Percentiles rank a stretch among this genome's conserved stretches.
Conservation (phyloP, 2,797 vertebrate species). For the Sebastes hubbsi region DNA sequence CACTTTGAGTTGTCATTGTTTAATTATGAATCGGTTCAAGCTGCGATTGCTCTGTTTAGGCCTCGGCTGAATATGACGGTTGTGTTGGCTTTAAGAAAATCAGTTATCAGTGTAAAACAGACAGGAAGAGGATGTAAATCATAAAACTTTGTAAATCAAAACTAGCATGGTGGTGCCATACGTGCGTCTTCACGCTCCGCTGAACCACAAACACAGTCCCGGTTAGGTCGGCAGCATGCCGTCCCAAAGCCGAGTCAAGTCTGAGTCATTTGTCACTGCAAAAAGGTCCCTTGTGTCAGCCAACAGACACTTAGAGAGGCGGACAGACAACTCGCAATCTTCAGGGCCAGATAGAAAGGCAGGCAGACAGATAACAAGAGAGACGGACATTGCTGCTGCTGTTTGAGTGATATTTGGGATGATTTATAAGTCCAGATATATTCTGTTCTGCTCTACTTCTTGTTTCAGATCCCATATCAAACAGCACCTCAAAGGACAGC, state of each 20-base stretch:
- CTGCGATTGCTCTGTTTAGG: neutral
- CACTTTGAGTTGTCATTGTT: slow-evolving; percentile 14
- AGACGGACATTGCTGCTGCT: neutral
- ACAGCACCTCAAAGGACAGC: slow-evolving; percentile 32
- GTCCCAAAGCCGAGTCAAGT: slow-evolving; percentile 2
- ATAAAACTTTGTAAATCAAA: slow-evolving; percentile 17
- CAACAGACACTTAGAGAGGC: neutral
- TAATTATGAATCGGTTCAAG: neutral
- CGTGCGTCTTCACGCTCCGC: neutral
- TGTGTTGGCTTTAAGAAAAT: neutral
- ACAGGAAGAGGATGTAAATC: neutral
- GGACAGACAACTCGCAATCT: neutral
- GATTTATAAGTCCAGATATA: slow-evolving; percentile 52
- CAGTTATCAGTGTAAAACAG: slow-evolving; percentile 20
- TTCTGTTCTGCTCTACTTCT: slow-evolving; percentile 48
- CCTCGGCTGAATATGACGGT: neutral
- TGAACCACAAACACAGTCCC: slow-evolving; percentile 10
- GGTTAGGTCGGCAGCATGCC: slow-evolving; percentile 3
- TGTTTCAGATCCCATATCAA: slow-evolving; percentile 43
- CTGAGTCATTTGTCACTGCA: slow-evolving; percentile 49
- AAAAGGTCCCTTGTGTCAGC: slow-evolving; percentile 31
- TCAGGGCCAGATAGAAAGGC: neutral
- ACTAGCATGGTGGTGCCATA: neutral
- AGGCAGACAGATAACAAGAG: slow-evolving; percentile 7
- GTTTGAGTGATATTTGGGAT: slow-evolving; percentile 32